Evolutionary conservation across 2,113 vertebrate genomes (phyloP).

Genomic region (Elgaria multicarinata): DNA sequence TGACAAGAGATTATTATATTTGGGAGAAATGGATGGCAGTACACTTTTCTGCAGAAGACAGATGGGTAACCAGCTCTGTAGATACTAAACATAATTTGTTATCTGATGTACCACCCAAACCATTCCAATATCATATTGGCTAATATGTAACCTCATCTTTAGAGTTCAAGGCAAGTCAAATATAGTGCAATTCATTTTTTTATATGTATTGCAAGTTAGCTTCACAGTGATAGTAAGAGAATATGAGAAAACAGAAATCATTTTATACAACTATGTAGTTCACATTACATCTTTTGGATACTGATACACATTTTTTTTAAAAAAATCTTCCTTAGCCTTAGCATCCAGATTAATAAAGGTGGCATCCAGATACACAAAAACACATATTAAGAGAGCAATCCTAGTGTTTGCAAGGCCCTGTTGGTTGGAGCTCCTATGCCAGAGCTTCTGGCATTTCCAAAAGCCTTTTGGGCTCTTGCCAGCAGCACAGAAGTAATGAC

Average conservation of each 20-base stretch:
- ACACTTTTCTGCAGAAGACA: background rate
- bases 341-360: background rate
- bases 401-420: too few species aligned
- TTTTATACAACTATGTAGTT: background rate
- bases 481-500: too few species aligned
- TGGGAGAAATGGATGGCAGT: background rate
- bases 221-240: background rate
- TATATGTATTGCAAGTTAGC: background rate
- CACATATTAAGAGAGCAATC: background rate
- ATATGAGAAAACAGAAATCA: background rate
- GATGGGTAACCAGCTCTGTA: fast-evolving
- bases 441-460: too few species aligned
- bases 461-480: too few species aligned
- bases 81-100: background rate
- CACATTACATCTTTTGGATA: background rate
- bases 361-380: background rate
- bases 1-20: background rate
- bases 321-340: background rate
- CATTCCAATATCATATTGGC: fast-evolving
- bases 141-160: fast-evolving
- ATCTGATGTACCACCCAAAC: fast-evolving
- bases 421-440: too few species aligned
- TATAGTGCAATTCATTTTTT: background rate
- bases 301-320: background rate
- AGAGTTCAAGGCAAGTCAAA: background rate